phyloP scores from a whole-genome alignment of 1,140 invertebrate genomes.

The Plectus sambesii region DNA sequence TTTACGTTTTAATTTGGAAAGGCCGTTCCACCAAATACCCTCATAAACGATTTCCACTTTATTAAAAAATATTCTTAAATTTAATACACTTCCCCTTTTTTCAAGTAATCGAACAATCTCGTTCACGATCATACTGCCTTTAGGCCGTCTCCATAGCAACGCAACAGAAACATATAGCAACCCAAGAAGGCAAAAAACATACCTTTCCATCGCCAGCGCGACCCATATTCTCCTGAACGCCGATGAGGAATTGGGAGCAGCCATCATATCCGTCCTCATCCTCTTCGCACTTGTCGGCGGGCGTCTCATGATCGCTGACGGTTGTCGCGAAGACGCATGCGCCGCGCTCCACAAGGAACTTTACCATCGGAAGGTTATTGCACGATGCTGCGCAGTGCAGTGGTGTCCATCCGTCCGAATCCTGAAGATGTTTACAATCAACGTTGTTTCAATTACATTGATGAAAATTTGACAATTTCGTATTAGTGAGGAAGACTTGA shows the following conservation, averaged over 20 bases:
- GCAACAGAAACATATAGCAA: conserved; percentile 8
- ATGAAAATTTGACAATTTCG: too few species aligned
- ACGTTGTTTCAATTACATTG: too few species aligned
- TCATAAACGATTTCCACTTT: conserved; percentile 18
- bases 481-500: too few species aligned
- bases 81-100: conserved; percentile 1
- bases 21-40: conserved; percentile 92
- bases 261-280: conserved; percentile 94
- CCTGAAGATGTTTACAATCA: conserved; percentile 19
- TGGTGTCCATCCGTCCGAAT: conserved; percentile 63
- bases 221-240: conserved; percentile 35
- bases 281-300: conserved; percentile 95
- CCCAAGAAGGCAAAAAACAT: conserved; percentile 5
- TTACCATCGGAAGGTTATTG: conserved; percentile 96
- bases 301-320: conserved; percentile 90
- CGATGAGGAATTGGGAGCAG: conserved; percentile 79
- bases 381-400: conserved; percentile 97
- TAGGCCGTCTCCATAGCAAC: conserved; percentile 3
- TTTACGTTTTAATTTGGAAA: conserved; percentile 78
- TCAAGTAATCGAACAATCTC: conserved; percentile 54
- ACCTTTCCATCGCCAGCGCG: conserved; percentile 36
- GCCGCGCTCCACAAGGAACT: conserved; percentile 91
- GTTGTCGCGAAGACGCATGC: conserved; percentile 97
- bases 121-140: conserved; percentile 65
- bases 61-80: conserved; percentile 12